Evolutionary conservation across 2,888 invertebrate genomes (phyloP), one percentile per base, ranked within the genome.

Genomic region (Tetranychus truncatus): DNA sequence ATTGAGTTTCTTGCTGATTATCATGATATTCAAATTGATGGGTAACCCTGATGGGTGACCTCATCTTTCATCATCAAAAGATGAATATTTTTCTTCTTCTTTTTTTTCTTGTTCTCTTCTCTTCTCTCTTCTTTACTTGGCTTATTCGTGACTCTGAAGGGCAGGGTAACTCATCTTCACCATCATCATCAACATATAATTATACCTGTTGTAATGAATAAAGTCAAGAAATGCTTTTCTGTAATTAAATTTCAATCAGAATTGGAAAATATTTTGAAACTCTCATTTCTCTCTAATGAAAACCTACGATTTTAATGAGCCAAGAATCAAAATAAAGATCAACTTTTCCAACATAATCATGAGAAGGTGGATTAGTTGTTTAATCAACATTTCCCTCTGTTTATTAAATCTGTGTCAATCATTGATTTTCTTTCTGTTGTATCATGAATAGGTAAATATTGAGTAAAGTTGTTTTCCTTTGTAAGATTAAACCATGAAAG

Each of bases 171-270:
- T 55, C 55, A 55, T 55, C 15, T 55, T 55, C 55, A 55, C 15
- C 55, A 7, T 55, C 55, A 55, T 55, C 55, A 55, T 55, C 55
- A 55, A 15, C 55, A 55, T 55, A 55, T 55, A 55, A 55, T 55
- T 55, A 55, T 15, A 55, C 55, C 15, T 55, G 15, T 55, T 9
- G 55, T 55, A 55, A 55, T 55, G 55, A 34, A 8, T 55, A 55
- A 55, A 24, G 24, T 24, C 46, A 46, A 55, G 15, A 55, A 55
- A 55, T 55, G 15, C 11, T 15, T 55, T 15, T 15, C 11, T 55
- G 55, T 55, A 55, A 55, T 55, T 55, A 55, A 55, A 55, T 55
- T 55, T 55, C 55, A 55, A 55, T 55, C 55, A 55, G 55, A 55
- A 55, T 55, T 55, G 55, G 55, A 9, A 15, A 34, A 1, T 8